A percentile compares a stretch with the other conserved stretches of the same genome.
These are phyloP conservation scores for Tetranychus piercei DNA, from an alignment of 2,888 invertebrate genomes.

Conservation along the genomic window DNA sequence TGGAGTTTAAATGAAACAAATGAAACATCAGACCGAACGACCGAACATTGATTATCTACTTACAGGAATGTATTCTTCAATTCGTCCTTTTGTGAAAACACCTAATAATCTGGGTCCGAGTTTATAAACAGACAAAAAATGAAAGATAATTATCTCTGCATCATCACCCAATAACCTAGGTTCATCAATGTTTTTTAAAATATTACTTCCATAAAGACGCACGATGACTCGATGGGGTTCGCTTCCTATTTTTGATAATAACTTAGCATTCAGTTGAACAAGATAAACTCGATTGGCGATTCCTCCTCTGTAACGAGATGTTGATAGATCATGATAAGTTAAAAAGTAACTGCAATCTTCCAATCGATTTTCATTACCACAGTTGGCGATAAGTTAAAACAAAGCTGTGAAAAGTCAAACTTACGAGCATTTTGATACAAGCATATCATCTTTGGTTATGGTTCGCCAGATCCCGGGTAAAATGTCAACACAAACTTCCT, in stretches of 20 bases:
- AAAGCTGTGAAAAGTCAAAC: neutral
- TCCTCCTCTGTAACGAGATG: neutral
- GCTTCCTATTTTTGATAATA: too few species aligned
- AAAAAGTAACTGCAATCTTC: too few species aligned
- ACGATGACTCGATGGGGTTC: neutral
- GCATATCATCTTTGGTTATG: neutral
- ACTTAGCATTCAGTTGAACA: too few species aligned
- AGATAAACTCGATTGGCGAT: constrained; percentile 5
- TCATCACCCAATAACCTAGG: neutral
- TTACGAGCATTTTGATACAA: neutral
- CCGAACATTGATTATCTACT: neutral
- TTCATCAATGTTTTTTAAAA: neutral
- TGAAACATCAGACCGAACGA: neutral
- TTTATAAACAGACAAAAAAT: neutral
- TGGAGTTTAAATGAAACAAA: neutral
- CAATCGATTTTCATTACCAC: neutral
- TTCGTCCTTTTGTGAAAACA: neutral
- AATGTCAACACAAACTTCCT: neutral
- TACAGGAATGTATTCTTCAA: neutral
- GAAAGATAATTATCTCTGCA: neutral
- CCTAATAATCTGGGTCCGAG: neutral
- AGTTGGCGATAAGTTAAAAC: neutral
- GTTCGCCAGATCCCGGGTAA: neutral
- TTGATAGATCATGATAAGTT: neutral
- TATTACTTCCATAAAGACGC: neutral